These are phyloP conservation scores for Drosophila recens DNA, from an alignment of 2,888 invertebrate species.

Conservation along the genomic window DNA sequence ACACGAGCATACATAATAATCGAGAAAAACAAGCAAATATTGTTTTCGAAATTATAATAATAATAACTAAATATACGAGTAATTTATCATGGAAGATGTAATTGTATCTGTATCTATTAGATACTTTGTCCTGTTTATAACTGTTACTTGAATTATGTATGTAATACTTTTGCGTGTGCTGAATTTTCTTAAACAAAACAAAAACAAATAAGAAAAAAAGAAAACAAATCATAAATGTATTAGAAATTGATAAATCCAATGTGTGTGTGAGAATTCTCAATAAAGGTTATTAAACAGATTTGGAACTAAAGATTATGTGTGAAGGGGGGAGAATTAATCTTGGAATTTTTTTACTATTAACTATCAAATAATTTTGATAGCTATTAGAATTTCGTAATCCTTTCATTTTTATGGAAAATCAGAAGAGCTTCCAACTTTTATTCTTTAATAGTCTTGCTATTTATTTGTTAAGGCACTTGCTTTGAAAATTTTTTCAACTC, in stretches of 20 bases:
- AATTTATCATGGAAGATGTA: slow-evolving; percentile 9
- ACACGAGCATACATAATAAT: slow-evolving; percentile 24
- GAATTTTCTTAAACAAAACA: slow-evolving; percentile 43
- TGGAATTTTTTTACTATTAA: neutral
- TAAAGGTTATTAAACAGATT: slow-evolving; percentile 49
- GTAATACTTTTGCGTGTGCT: slow-evolving; percentile 57
- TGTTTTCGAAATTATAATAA: slow-evolving; percentile 22
- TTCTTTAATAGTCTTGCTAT: no score
- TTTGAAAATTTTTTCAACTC: no score
- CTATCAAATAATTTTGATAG: no score
- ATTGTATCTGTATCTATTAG: slow-evolving; percentile 38
- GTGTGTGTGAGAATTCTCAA: slow-evolving; percentile 59
- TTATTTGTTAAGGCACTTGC: no score
- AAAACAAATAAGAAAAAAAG: neutral
- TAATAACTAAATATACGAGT: neutral
- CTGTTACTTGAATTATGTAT: slow-evolving; percentile 50
- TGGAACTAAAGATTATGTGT: neutral
- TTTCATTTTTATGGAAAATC: no score
- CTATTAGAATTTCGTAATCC: no score
- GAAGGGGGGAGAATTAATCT: neutral
- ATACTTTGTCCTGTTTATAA: slow-evolving; percentile 50
- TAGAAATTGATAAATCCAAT: slow-evolving; percentile 55
- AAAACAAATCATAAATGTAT: slow-evolving; percentile 50
- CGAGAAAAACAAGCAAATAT: slow-evolving; percentile 17
- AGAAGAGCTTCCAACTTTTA: no score